phyloP scores from a whole-genome alignment of 2,113 vertebrate genomes.

The Xyliphius kryptos region DNA sequence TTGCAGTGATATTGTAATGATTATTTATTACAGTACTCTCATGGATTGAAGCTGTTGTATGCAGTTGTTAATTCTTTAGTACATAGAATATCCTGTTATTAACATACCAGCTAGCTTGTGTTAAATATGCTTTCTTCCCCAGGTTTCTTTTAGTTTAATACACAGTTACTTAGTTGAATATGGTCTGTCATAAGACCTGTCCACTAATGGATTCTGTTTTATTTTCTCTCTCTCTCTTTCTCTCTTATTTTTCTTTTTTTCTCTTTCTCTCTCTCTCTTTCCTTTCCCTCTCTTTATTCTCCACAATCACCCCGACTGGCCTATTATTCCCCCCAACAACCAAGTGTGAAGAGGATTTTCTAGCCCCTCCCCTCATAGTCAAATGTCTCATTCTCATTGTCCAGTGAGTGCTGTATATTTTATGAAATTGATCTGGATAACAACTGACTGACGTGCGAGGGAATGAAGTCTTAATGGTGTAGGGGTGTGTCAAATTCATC shows the following conservation, averaged over 20 bases:
- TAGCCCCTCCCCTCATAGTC: conserved; percentile 56
- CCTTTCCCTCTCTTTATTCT: conserved; percentile 44
- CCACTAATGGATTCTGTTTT: conserved; percentile 57
- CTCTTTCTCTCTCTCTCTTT: conserved; percentile 41
- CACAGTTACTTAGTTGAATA: conserved; percentile 44
- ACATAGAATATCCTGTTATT: too few species aligned
- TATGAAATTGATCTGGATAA: conserved; percentile 36
- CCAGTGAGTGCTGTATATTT: conserved; percentile 54
- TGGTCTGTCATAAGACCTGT: conserved; percentile 39
- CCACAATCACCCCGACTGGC: conserved; percentile 51
- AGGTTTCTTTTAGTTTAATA: conserved; percentile 47
- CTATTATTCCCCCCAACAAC: conserved; percentile 53
- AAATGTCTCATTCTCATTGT: conserved; percentile 55
- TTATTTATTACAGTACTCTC: too few species aligned
- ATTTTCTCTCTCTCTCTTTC: conserved; percentile 51
- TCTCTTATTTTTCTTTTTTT: conserved; percentile 32
- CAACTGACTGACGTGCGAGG: conserved; percentile 16
- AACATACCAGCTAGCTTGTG: too few species aligned
- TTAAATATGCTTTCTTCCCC: conserved; percentile 24
- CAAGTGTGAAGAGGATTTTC: conserved; percentile 59
- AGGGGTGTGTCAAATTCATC: too few species aligned
- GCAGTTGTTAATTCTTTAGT: too few species aligned
- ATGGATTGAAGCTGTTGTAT: too few species aligned
- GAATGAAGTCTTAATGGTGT: too few species aligned
- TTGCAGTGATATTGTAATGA: too few species aligned